Conservation (phyloP, 2,113 vertebrate species). For the Anoplopoma fimbria region DNA sequence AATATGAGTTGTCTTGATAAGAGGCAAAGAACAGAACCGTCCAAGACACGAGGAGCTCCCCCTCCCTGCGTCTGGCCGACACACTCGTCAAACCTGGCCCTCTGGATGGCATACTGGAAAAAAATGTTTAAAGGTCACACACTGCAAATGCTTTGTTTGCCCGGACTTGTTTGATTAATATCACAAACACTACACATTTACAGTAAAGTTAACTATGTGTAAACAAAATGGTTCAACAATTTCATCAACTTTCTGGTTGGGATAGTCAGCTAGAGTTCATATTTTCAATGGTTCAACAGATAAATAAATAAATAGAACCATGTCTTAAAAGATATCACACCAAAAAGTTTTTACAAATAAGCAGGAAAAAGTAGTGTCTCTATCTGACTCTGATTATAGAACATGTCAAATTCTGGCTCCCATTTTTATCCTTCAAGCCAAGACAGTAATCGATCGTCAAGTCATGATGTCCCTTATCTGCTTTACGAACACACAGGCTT, state of each 20-base stretch:
- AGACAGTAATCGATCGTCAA: neutral
- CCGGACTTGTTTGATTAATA: neutral
- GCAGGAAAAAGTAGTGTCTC: neutral
- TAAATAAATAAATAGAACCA: neutral
- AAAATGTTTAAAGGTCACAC: constrained; percentile 43
- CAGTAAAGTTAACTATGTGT: too few relatives aligned
- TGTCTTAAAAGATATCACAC: neutral
- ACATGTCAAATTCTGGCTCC: neutral
- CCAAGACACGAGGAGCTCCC: constrained; percentile 79
- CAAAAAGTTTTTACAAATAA: neutral
- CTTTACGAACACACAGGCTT: too few relatives aligned
- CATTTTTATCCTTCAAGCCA: neutral
- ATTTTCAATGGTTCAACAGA: neutral
- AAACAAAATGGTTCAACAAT: too few relatives aligned
- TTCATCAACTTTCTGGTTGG: too few relatives aligned
- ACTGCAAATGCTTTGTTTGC: neutral
- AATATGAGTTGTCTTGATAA: constrained; percentile 94
- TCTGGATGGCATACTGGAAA: constrained; percentile 90
- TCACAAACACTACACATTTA: neutral
- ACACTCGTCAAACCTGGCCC: constrained; percentile 90
- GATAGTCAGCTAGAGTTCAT: too few relatives aligned
- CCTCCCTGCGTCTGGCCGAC: constrained; percentile 85
- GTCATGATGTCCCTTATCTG: too few relatives aligned
- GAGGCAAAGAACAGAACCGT: constrained; percentile 86
- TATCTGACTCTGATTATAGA: neutral